These are phyloP conservation scores for Marmota flaviventris DNA, from an alignment of 2,113 vertebrate genomes.

Conservation along the genomic window DNA sequence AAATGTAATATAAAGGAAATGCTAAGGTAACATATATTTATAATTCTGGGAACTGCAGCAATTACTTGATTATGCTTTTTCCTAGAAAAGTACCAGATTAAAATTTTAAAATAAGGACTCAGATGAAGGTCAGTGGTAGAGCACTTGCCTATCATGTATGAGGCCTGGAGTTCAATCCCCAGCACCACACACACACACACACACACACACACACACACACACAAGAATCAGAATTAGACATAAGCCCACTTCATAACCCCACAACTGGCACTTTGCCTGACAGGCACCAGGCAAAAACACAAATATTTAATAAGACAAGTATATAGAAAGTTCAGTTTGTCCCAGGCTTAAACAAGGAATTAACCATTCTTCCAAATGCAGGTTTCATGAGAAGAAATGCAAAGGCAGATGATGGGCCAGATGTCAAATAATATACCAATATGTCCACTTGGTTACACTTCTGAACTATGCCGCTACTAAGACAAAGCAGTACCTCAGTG, in stretches of 20 bases:
- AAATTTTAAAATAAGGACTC: neutral
- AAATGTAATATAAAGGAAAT: slow-evolving; percentile 25
- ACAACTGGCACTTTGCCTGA: neutral
- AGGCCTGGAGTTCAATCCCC: neutral
- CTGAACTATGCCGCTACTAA: neutral
- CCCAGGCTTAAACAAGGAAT: slow-evolving; percentile 15
- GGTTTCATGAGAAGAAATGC: neutral
- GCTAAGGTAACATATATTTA: neutral
- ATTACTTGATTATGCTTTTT: slow-evolving; percentile 23
- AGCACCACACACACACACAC: neutral
- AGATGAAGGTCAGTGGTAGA: neutral
- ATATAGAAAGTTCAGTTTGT: neutral
- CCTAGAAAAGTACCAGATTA: neutral
- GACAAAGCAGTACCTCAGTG: neutral
- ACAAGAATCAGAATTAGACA: neutral
- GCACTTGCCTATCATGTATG: neutral
- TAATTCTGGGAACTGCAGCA: slow-evolving; percentile 42
- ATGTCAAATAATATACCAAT: neutral
- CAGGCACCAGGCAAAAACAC: neutral
- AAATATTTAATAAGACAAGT: neutral
- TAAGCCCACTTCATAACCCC: neutral
- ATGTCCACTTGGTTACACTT: neutral
- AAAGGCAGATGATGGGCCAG: neutral
- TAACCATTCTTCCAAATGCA: neutral
- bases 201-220: too few species aligned